Evolutionary conservation across 2,888 invertebrate genomes (phyloP).

Genomic region (Zele albiditarsus): DNA sequence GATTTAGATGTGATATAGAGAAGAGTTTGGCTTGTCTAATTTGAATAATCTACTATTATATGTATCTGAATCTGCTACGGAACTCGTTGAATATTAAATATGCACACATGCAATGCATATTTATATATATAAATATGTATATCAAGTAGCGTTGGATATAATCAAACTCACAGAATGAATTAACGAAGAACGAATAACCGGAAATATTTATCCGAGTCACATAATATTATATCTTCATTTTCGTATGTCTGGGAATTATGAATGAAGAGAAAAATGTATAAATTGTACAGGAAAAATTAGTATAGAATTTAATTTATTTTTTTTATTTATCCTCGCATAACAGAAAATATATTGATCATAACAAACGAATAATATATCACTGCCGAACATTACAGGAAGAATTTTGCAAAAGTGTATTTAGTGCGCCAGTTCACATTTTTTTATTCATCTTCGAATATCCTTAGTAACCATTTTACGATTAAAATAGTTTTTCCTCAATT

Average conservation of each 20-base stretch:
- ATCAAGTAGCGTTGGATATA: background rate
- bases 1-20: background rate
- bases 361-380: background rate
- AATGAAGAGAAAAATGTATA: no score
- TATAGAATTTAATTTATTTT: background rate
- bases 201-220: background rate
- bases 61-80: background rate
- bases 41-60: background rate
- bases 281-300: no score
- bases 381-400: background rate
- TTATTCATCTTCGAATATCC: background rate
- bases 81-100: background rate
- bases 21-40: background rate
- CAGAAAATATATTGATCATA: background rate
- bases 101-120: background rate
- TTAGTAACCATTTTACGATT: background rate
- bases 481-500: background rate
- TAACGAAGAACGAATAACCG: background rate
- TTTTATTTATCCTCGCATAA: background rate
- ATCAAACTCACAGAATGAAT: background rate
- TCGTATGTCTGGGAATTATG: no score
- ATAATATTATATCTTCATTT: no score
- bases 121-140: background rate
- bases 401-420: background rate
- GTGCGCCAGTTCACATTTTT: background rate